phyloP scores from a whole-genome alignment of 2,888 invertebrate species.

The Melieria omissa region DNA sequence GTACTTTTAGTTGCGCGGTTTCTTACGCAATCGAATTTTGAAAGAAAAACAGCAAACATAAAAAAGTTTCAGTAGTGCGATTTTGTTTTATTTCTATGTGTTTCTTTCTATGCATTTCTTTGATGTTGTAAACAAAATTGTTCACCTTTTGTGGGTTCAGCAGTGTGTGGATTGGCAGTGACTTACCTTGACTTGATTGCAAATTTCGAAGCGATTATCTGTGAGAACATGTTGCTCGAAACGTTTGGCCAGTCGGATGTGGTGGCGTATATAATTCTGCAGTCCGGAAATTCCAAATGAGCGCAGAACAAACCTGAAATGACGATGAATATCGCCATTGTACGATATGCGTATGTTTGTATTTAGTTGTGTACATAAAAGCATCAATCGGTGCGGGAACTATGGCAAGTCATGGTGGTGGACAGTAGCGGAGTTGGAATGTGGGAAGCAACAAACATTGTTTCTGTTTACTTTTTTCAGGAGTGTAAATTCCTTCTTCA shows the following conservation, averaged over 20 bases:
- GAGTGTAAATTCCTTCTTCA: no score
- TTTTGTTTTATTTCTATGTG: not conserved
- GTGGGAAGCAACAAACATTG: no score
- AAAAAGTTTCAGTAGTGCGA: not conserved
- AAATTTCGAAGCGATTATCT: slow-evolving; percentile 89
- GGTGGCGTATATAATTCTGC: slow-evolving; percentile 92
- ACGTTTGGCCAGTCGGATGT: slow-evolving; percentile 88
- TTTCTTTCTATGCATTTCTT: not conserved
- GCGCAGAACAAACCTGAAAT: slow-evolving; percentile 82
- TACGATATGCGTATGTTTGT: not conserved
- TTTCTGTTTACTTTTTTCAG: no score
- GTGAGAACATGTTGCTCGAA: slow-evolving; percentile 84
- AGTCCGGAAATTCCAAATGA: slow-evolving; percentile 94
- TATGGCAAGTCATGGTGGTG: no score
- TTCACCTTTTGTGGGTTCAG: not conserved
- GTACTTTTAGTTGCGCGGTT: no score
- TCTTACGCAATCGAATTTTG: not conserved
- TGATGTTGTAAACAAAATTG: not conserved
- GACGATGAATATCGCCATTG: slow-evolving; percentile 9
- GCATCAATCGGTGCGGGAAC: not conserved
- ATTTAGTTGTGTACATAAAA: slow-evolving; percentile 11
- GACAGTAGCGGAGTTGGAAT: no score
- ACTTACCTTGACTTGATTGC: slow-evolving; percentile 89
- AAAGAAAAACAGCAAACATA: not conserved
- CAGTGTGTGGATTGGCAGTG: not conserved